phyloP scores from a whole-genome alignment of 2,113 vertebrate species.

The Geococcyx californianus region DNA sequence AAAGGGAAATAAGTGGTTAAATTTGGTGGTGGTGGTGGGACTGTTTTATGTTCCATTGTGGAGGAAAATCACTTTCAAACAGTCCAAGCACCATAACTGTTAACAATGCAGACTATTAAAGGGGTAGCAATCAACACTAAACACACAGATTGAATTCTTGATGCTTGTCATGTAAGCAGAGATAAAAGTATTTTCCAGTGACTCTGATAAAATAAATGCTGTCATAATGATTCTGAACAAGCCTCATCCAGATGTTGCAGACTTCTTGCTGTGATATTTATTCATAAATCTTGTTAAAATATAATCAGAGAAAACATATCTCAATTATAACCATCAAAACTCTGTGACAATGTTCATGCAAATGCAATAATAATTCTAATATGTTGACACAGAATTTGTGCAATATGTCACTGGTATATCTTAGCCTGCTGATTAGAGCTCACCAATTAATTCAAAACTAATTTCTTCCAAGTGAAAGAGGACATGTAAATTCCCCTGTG shows the following conservation, averaged over 20 bases:
- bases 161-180: constrained; percentile 20
- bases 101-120: not conserved
- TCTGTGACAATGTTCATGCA: not conserved
- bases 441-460: not conserved
- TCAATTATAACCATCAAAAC: constrained; percentile 36
- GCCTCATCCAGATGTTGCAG: constrained; percentile 33
- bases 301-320: constrained; percentile 30
- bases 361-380: constrained; percentile 1
- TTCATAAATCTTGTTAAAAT: constrained; percentile 50
- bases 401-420: not conserved
- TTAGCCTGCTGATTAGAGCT: not conserved
- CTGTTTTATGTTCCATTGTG: not conserved
- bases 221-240: not conserved
- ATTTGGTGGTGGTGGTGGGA: not conserved
- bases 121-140: not conserved
- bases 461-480: not conserved
- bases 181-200: constrained; percentile 28
- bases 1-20: not conserved
- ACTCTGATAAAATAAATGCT: constrained; percentile 27
- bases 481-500: not conserved
- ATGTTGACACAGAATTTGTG: not conserved
- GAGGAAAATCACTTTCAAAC: not conserved
- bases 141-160: not conserved
- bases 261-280: constrained; percentile 27
- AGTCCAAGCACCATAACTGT: not conserved